Percentiles rank a stretch among this genome's conserved stretches.
These are phyloP conservation scores for Notolepis coatsorum DNA, from an alignment of 2,797 vertebrate genomes.

Conservation along the genomic window DNA sequence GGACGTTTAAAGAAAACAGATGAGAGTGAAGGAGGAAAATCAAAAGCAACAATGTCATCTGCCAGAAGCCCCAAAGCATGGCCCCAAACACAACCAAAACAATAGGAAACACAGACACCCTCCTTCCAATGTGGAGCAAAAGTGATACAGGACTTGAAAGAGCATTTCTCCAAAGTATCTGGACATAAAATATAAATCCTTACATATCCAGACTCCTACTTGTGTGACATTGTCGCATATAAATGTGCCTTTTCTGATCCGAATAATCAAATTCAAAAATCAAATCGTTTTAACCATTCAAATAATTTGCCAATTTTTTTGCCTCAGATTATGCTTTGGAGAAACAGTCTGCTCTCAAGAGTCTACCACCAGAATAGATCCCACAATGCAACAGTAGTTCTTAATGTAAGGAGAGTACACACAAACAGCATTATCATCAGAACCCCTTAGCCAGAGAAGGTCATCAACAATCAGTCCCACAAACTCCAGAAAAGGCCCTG, in stretches of 20 bases:
- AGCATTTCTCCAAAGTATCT: slow-evolving; percentile 52
- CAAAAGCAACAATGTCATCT: slow-evolving; percentile 33
- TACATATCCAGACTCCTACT: slow-evolving; percentile 18
- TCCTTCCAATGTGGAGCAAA: slow-evolving; percentile 30
- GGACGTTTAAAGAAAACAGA: slow-evolving; percentile 49
- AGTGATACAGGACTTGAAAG: slow-evolving; percentile 2
- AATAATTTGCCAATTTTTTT: background rate
- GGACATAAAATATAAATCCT: slow-evolving; percentile 23
- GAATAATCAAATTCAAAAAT: background rate
- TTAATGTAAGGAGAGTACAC: no score
- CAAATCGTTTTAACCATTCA: background rate
- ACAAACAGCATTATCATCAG: background rate
- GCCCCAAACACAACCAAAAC: slow-evolving; percentile 49
- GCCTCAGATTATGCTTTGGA: slow-evolving; percentile 25
- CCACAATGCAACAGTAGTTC: slow-evolving; percentile 33
- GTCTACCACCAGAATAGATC: slow-evolving; percentile 9
- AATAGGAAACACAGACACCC: slow-evolving; percentile 34
- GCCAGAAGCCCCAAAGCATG: slow-evolving; percentile 42
- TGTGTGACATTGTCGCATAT: slow-evolving; percentile 13
- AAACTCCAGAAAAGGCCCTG: slow-evolving; percentile 5
- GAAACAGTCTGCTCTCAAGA: slow-evolving; percentile 52
- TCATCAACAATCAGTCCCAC: slow-evolving; percentile 21
- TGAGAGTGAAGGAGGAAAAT: slow-evolving; percentile 51
- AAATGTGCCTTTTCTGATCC: slow-evolving; percentile 14
- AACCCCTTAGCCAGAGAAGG: slow-evolving; percentile 20